phyloP scores from a whole-genome alignment of 2,888 invertebrate species.

The Cyclophora albipunctata region DNA sequence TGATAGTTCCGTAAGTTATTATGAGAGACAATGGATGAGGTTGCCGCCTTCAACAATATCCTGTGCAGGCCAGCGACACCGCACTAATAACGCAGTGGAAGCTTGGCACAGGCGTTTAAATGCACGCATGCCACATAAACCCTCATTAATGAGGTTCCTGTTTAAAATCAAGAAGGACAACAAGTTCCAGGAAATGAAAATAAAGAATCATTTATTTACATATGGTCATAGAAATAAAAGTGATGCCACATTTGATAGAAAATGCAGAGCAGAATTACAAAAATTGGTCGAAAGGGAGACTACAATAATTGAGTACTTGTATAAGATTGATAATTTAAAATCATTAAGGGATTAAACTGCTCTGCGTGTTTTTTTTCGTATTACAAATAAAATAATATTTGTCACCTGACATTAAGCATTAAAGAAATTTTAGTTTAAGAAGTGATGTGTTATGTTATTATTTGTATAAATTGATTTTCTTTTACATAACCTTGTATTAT shows the following conservation, averaged over 20 bases:
- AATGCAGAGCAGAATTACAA: background rate
- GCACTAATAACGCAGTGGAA: conserved; percentile 1
- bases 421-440: too few relatives aligned
- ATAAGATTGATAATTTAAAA: too few relatives aligned
- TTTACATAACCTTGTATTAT: too few relatives aligned
- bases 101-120: conserved; percentile 6
- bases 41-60: conserved; percentile 1
- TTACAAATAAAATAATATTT: too few relatives aligned
- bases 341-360: too few relatives aligned
- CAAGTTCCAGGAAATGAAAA: background rate
- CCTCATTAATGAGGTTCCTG: conserved; percentile 1
- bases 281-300: background rate
- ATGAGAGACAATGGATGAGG: background rate
- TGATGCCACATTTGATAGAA: background rate
- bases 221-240: background rate
- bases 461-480: too few relatives aligned
- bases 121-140: conserved; percentile 2
- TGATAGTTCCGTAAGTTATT: background rate
- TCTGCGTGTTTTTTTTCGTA: too few relatives aligned
- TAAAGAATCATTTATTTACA: background rate
- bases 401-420: too few relatives aligned
- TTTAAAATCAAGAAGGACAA: background rate
- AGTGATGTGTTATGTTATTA: too few relatives aligned
- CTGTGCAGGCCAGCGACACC: conserved; percentile 1
- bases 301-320: too few relatives aligned